Percentiles rank a stretch among this genome's conserved stretches.
phyloP scores from a whole-genome alignment of 2,888 invertebrate species.

The Pollenia amentaria region DNA sequence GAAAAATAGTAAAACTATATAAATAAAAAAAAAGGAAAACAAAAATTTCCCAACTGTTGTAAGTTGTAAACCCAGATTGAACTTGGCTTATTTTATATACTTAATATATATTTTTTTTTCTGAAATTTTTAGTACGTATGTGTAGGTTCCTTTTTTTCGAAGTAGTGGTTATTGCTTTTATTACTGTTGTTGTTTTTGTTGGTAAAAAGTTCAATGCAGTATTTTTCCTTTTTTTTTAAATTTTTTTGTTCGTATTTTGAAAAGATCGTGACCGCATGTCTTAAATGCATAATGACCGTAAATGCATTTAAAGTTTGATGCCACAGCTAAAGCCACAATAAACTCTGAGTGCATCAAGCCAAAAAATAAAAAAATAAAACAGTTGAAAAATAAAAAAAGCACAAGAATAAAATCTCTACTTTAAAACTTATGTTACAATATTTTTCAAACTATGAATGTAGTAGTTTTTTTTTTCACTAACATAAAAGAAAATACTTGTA shows the following conservation, averaged over 20 bases:
- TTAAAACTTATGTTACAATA: constrained; percentile 70
- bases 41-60: constrained; percentile 68
- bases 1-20: constrained; percentile 4
- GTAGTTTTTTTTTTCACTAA: constrained; percentile 15
- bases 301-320: constrained; percentile 76
- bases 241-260: constrained; percentile 69
- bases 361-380: constrained; percentile 46
- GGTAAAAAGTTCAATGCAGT: constrained; percentile 70
- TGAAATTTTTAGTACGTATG: constrained; percentile 39
- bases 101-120: constrained; percentile 15
- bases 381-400: constrained; percentile 14
- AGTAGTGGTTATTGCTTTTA: constrained; percentile 26
- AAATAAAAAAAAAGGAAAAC: constrained; percentile 26
- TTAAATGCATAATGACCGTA: constrained; percentile 85
- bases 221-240: constrained; percentile 26
- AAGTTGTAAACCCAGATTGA: constrained; percentile 56
- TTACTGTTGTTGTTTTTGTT: constrained; percentile 41
- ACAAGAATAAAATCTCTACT: constrained; percentile 63
- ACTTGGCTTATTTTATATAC: constrained; percentile 61
- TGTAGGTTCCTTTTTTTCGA: constrained; percentile 55
- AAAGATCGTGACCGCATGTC: constrained; percentile 85
- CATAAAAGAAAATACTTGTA: constrained; percentile 46
- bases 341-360: constrained; percentile 55
- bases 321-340: constrained; percentile 68
- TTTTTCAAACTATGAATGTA: constrained; percentile 59